phyloP scores from a whole-genome alignment of 2,888 invertebrate species.

The Cotesia congregata region DNA sequence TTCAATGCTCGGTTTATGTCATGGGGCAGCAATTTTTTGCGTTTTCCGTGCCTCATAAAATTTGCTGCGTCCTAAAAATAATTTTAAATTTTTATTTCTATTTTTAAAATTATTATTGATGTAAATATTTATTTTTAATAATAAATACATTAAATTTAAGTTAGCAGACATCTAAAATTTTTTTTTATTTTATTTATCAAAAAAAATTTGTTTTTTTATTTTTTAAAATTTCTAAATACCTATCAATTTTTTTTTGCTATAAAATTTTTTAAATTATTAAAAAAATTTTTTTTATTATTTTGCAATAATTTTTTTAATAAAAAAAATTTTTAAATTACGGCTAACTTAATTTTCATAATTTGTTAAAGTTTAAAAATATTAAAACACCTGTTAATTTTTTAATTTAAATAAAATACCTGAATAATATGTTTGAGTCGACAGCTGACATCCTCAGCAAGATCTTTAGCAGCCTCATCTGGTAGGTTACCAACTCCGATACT shows the following conservation, averaged over 20 bases:
- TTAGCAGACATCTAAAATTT: too few relatives aligned
- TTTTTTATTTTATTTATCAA: too few relatives aligned
- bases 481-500: conserved; percentile 90
- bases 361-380: background rate
- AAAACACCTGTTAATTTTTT: background rate
- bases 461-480: conserved; percentile 93
- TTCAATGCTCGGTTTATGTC: conserved; percentile 94
- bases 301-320: too few relatives aligned
- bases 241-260: background rate
- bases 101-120: too few relatives aligned
- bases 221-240: background rate
- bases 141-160: too few relatives aligned
- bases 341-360: too few relatives aligned
- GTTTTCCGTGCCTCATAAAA: conserved; percentile 93
- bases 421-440: conserved; percentile 87
- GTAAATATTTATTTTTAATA: too few relatives aligned
- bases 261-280: too few relatives aligned
- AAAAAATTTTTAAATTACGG: too few relatives aligned
- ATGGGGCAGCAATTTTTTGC: conserved; percentile 82
- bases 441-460: conserved; percentile 92
- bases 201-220: too few relatives aligned
- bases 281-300: too few relatives aligned
- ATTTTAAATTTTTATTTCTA: conserved; percentile 37
- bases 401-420: conserved; percentile 60
- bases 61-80: conserved; percentile 86